Base-by-base conservation (phyloP, 1,140 invertebrate species). In the Aphelenchoides fujianensis region DNA sequence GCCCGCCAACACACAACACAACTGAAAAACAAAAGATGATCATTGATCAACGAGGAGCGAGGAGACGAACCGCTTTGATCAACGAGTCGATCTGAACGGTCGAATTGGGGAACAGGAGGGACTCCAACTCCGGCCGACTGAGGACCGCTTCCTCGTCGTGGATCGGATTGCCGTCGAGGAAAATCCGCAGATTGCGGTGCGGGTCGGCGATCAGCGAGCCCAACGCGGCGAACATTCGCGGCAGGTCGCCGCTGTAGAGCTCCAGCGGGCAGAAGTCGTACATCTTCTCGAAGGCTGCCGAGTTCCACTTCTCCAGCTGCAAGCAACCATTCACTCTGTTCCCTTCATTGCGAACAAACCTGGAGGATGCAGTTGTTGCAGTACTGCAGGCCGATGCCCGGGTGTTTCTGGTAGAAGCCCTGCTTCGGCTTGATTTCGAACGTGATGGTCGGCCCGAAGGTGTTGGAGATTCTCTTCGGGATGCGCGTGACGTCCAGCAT, bases 321-420 rank as follows among this genome's bases (percentile, higher is more conserved):
- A 74, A 76, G 31, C 1, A 66, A 64, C 12, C n/a, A 19, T 66
- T 30, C 31, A 34, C 37, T 66, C 32, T 41, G n/a, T n/a, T n/a
- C n/a, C n/a, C n/a, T n/a, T n/a, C n/a, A n/a, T n/a, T n/a, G n/a
- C n/a, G n/a, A n/a, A 48, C 32, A 3, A 12, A 82, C 82, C 71
- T 82, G 81, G 3, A 82, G 62, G 57, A 83, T 78, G 59, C 82
- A 83, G 32, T 83, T 83, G 54, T 83, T 84, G 66, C 82, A 83
- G 61, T 63, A 83, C 7, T 70, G 71, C 1, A 83, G 37, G 53
- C 81, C 68, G 69, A 77, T 63, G 5, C 75, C 79, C 1, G 72
- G 74, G 71, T 83, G 82, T 28, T 34, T 27, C 63, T 82, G 79
- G n/a, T 53, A 62, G 53, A 79, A 82, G 9, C 75, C 79, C 61